A percentile compares a stretch with the other conserved stretches of the same genome.
Evolutionary conservation across 92 coral and sea anemone species (phyloP).

Genomic region (Plumapathes pennacea): DNA sequence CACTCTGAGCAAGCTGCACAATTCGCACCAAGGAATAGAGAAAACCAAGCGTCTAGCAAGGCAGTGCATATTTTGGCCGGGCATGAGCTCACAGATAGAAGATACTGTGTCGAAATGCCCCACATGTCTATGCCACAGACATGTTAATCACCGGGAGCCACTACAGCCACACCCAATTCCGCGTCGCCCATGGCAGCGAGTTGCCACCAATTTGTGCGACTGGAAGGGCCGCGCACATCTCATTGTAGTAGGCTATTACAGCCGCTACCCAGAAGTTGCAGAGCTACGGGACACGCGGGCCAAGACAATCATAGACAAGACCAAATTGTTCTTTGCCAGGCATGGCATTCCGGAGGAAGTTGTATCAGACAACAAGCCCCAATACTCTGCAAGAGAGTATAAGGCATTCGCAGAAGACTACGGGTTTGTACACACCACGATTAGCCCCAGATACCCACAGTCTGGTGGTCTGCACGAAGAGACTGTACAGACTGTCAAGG

Average conservation of each 20-base stretch:
- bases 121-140: conserved; percentile 35
- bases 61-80: conserved; percentile 55
- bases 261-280: conserved; percentile 42
- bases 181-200: conserved; percentile 37
- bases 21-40: conserved; percentile 56
- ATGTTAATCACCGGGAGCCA: conserved; percentile 40
- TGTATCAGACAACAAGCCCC: conserved; percentile 46
- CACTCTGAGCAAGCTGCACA: conserved; percentile 45
- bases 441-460: conserved; percentile 64
- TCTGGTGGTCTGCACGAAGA: conserved; percentile 59
- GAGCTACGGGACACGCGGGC: conserved; percentile 36
- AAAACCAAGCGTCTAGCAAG: conserved; percentile 44
- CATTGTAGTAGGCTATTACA: conserved; percentile 17
- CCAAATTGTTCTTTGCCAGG: conserved; percentile 35
- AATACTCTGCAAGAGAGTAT: conserved; percentile 32
- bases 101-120: conserved; percentile 32
- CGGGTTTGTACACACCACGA: conserved; percentile 37
- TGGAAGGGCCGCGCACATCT: neutral
- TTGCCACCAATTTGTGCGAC: conserved; percentile 4
- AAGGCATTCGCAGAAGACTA: conserved; percentile 21
- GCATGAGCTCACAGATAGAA: conserved; percentile 41
- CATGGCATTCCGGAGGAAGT: conserved; percentile 54
- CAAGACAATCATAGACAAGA: conserved; percentile 40
- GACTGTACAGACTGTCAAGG: too few relatives aligned
- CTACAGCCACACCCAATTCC: conserved; percentile 43